Evolutionary conservation across 2,888 invertebrate genomes (phyloP).

Genomic region (Dryobota labecula): DNA sequence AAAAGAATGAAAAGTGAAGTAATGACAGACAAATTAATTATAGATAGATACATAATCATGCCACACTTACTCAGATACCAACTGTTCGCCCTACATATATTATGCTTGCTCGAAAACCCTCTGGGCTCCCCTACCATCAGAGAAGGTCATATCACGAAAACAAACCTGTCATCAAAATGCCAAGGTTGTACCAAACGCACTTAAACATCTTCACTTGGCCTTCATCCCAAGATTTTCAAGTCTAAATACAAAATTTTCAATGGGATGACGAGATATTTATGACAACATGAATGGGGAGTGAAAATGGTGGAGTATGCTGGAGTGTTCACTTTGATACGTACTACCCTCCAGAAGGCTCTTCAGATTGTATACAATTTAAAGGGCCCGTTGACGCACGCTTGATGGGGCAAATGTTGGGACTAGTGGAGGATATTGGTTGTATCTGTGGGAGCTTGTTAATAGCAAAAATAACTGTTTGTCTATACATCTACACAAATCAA

Average conservation of each 20-base stretch:
- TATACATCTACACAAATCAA: too few relatives aligned
- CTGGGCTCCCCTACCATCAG: too few relatives aligned
- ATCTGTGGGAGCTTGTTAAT: neutral
- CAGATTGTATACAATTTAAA: slow-evolving; percentile 22
- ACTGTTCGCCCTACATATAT: too few relatives aligned
- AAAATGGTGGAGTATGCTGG: slow-evolving; percentile 23
- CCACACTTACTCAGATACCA: too few relatives aligned
- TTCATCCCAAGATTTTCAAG: slow-evolving; percentile 7
- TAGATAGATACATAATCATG: too few relatives aligned
- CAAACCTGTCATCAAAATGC: neutral
- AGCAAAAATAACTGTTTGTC: neutral
- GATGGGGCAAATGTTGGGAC: slow-evolving; percentile 15
- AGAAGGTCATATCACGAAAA: too few relatives aligned
- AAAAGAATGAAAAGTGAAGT: too few relatives aligned
- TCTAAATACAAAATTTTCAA: slow-evolving; percentile 32
- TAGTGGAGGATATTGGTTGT: neutral
- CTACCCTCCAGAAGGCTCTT: slow-evolving; percentile 26
- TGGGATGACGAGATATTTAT: slow-evolving; percentile 36
- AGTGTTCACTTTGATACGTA: slow-evolving; percentile 48
- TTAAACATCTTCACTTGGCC: neutral
- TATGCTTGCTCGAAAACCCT: too few relatives aligned
- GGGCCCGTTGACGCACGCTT: slow-evolving; percentile 16
- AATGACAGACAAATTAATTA: too few relatives aligned
- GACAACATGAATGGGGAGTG: slow-evolving; percentile 36
- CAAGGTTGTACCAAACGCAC: slow-evolving; percentile 1